Conservation (phyloP, 2,888 invertebrate genomes). For the Opisthograptis luteolata region DNA sequence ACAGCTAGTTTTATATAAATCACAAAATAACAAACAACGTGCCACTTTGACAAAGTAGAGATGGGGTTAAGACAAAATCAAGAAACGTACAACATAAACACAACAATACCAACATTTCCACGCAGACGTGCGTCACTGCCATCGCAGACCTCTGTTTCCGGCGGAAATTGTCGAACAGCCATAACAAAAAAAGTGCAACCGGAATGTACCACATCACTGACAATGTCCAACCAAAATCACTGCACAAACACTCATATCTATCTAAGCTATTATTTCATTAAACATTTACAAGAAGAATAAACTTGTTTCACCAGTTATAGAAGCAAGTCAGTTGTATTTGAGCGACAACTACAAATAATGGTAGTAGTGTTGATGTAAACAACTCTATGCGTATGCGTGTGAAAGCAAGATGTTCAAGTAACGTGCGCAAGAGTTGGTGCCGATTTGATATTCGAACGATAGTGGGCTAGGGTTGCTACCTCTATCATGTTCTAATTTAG, state of each 20-base stretch:
- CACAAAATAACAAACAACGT: too few species aligned
- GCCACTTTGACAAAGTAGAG: too few species aligned
- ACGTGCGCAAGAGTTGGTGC: constrained; percentile 40
- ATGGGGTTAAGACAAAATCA: background rate
- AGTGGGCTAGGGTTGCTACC: constrained; percentile 49
- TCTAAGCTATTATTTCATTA: background rate
- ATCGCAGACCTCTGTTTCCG: constrained; percentile 65
- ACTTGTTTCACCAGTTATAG: background rate
- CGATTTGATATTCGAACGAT: constrained; percentile 39
- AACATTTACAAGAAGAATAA: background rate
- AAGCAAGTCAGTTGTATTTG: constrained; percentile 19
- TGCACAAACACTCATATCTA: constrained; percentile 15
- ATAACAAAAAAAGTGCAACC: constrained; percentile 73
- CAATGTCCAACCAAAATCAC: constrained; percentile 11
- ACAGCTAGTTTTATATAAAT: too few species aligned
- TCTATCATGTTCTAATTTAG: constrained; percentile 16
- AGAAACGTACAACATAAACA: constrained; percentile 13
- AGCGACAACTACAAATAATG: constrained; percentile 48
- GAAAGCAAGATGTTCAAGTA: constrained; percentile 52
- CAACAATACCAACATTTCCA: constrained; percentile 70
- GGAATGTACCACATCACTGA: constrained; percentile 73
- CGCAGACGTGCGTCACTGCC: constrained; percentile 66
- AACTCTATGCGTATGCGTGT: constrained; percentile 46
- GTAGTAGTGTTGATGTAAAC: constrained; percentile 44
- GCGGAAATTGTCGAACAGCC: constrained; percentile 73